A percentile compares a stretch with the other conserved stretches of the same genome.
These are phyloP conservation scores for Pygocentrus nattereri DNA, from an alignment of 2,797 vertebrate genomes.

Conservation along the genomic window DNA sequence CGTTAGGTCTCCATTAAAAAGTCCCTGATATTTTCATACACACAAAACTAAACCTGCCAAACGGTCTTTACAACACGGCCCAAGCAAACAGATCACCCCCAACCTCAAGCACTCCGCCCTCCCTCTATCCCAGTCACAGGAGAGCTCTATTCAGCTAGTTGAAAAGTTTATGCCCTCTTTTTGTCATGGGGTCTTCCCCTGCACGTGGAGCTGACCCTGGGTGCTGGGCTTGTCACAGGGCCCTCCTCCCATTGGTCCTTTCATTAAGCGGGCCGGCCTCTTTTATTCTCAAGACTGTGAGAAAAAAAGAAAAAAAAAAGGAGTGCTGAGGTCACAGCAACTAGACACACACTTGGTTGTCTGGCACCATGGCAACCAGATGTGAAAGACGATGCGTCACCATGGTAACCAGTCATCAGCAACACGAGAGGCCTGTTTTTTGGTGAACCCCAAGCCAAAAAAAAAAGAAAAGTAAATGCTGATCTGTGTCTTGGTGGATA, in stretches of 20 bases:
- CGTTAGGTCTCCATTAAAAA: background rate
- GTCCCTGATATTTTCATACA: background rate
- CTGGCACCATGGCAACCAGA: constrained; percentile 78
- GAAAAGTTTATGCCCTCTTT: constrained; percentile 61
- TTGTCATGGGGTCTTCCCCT: constrained; percentile 67
- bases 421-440: constrained; percentile 47
- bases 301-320: constrained; percentile 79
- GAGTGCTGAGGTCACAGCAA: constrained; percentile 74
- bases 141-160: background rate
- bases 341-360: constrained; percentile 68
- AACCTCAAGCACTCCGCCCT: background rate
- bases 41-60: background rate
- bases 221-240: constrained; percentile 67
- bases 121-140: background rate
- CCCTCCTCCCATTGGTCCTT: constrained; percentile 67
- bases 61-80: background rate
- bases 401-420: constrained; percentile 66
- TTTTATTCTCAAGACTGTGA: constrained; percentile 74
- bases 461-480: constrained; percentile 30
- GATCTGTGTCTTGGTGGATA: constrained; percentile 62
- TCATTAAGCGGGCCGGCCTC: constrained; percentile 65
- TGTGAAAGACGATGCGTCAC: constrained; percentile 72
- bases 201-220: constrained; percentile 69
- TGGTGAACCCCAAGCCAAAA: constrained; percentile 41
- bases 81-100: background rate